Evolutionary conservation across 2,888 invertebrate species (phyloP).

Genomic region (Polietes domitor): DNA sequence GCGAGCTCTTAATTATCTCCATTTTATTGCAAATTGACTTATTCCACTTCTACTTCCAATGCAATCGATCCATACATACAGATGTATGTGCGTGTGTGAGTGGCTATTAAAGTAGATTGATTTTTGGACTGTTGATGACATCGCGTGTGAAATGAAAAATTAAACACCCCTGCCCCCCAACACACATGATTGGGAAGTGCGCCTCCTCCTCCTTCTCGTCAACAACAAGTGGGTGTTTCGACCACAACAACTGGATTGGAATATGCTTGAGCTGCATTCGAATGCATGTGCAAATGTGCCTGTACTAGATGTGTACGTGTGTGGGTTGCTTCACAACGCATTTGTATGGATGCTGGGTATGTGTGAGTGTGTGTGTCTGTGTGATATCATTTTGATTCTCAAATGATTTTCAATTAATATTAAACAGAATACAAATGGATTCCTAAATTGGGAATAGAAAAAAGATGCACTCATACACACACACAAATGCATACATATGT

Average conservation of each 20-base stretch:
- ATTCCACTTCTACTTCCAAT: too few species aligned
- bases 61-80: too few species aligned
- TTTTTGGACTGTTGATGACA: slow-evolving; percentile 31
- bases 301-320: background rate
- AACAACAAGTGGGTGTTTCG: slow-evolving; percentile 13
- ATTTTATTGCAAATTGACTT: too few species aligned
- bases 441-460: slow-evolving; percentile 5
- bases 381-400: background rate
- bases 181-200: too few species aligned
- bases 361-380: background rate
- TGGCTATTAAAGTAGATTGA: slow-evolving; percentile 39
- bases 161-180: background rate
- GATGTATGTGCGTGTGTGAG: too few species aligned
- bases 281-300: background rate
- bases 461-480: too few species aligned
- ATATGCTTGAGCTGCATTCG: too few species aligned
- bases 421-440: slow-evolving; percentile 26
- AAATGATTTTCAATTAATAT: slow-evolving; percentile 47
- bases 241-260: slow-evolving; percentile 5
- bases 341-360: background rate
- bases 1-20: too few species aligned
- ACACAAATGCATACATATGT: too few species aligned
- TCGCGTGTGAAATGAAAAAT: slow-evolving; percentile 20
- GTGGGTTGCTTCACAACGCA: background rate
- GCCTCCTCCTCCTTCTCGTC: too few species aligned